phyloP scores from a whole-genome alignment of 2,797 vertebrate species.

The Champsocephalus esox region DNA sequence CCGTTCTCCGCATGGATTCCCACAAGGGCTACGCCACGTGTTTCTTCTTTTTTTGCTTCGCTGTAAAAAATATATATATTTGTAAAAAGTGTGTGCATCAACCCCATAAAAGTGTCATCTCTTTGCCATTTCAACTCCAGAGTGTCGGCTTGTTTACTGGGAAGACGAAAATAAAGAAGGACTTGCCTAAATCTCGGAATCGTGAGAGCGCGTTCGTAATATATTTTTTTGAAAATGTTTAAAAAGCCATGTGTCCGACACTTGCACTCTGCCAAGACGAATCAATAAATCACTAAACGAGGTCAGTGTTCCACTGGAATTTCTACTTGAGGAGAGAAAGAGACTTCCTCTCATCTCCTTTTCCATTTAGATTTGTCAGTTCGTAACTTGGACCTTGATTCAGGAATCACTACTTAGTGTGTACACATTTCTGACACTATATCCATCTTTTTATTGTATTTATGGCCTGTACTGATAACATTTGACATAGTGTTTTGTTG shows the following conservation, averaged over 20 bases:
- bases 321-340: conserved; percentile 35
- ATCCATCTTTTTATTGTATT: conserved; percentile 78
- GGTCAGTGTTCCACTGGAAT: conserved; percentile 62
- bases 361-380: conserved; percentile 52
- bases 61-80: conserved; percentile 39
- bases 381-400: conserved; percentile 55
- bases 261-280: conserved; percentile 81
- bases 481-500: conserved; percentile 73
- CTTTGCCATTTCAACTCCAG: conserved; percentile 73
- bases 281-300: conserved; percentile 78
- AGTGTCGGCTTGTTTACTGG: conserved; percentile 72
- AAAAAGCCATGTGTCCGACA: conserved; percentile 79
- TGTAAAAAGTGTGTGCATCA: conserved; percentile 61
- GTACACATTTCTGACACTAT: conserved; percentile 68
- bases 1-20: conserved; percentile 70
- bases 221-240: conserved; percentile 68
- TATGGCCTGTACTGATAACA: conserved; percentile 74
- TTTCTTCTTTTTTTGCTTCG: conserved; percentile 72
- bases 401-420: conserved; percentile 66
- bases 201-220: conserved; percentile 52
- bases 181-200: conserved; percentile 33
- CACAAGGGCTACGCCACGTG: conserved; percentile 83
- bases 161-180: conserved; percentile 56
- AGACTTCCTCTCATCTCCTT: conserved; percentile 55
- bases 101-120: conserved; percentile 54